Evolutionary conservation across 2,113 vertebrate species (phyloP).

Genomic region (Sitta europaea): DNA sequence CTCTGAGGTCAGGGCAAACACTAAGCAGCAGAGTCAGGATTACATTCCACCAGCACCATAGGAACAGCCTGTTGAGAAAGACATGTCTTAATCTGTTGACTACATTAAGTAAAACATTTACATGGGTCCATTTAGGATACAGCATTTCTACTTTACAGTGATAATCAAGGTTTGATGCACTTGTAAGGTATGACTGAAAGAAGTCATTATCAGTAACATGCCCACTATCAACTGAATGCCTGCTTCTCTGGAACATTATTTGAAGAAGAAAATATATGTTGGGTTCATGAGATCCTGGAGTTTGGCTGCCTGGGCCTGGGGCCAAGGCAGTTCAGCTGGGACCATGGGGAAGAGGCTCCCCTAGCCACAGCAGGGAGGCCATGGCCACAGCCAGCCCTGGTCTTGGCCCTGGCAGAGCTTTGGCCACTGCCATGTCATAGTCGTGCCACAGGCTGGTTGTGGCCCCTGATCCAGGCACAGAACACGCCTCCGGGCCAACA

Average conservation of each 20-base stretch:
- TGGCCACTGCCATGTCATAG: fast-evolving
- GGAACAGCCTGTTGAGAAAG: background rate
- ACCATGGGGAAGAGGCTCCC: background rate
- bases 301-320: background rate
- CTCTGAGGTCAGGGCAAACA: background rate
- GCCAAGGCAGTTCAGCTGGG: background rate
- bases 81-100: background rate
- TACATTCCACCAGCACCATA: background rate
- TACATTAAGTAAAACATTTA: background rate
- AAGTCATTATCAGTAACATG: background rate
- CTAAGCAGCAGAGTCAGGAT: background rate
- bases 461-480: background rate
- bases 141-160: background rate
- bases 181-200: background rate
- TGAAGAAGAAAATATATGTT: background rate
- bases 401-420: background rate
- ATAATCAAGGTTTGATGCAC: background rate
- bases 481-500: fast-evolving
- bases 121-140: background rate
- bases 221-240: background rate
- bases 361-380: background rate
- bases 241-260: background rate
- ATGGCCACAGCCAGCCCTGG: background rate
- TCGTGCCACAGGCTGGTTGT: background rate
- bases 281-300: background rate